phyloP scores from a whole-genome alignment of 2,888 invertebrate genomes.

The Marronus borbonicus region DNA sequence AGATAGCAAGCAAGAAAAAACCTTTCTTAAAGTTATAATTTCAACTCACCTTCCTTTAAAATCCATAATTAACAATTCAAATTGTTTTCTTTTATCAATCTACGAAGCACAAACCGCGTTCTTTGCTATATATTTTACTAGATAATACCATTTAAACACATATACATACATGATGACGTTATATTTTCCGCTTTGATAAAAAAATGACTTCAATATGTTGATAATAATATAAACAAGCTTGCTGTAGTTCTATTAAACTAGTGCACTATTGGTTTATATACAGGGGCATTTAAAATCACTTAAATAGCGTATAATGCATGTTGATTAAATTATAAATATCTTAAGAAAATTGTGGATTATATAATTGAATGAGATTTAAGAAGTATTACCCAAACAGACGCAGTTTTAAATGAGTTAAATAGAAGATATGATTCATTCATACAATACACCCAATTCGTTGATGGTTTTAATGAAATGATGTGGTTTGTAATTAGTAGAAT shows the following conservation, averaged over 20 bases:
- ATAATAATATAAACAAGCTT: slow-evolving; percentile 15
- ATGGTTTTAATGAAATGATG: slow-evolving; percentile 5
- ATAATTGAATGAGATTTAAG: slow-evolving; percentile 1
- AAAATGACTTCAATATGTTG: slow-evolving; percentile 16
- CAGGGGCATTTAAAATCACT: background rate
- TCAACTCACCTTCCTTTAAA: too few species aligned
- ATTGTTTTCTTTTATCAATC: background rate
- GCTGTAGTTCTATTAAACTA: too few species aligned
- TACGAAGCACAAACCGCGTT: background rate
- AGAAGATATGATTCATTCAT: slow-evolving; percentile 26
- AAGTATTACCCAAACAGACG: background rate
- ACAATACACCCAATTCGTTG: background rate
- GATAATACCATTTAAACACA: background rate
- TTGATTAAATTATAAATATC: background rate
- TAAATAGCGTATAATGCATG: background rate
- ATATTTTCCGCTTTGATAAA: slow-evolving; percentile 33
- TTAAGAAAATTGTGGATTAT: background rate
- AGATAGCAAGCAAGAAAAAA: too few species aligned
- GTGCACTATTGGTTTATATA: background rate
- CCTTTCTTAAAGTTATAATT: background rate
- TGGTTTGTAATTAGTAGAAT: slow-evolving; percentile 1
- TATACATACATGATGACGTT: slow-evolving; percentile 21
- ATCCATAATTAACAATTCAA: too few species aligned
- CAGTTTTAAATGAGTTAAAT: background rate
- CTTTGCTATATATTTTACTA: background rate